Conservation (phyloP, 2,888 invertebrate species). For the Ectemnius continuus region DNA sequence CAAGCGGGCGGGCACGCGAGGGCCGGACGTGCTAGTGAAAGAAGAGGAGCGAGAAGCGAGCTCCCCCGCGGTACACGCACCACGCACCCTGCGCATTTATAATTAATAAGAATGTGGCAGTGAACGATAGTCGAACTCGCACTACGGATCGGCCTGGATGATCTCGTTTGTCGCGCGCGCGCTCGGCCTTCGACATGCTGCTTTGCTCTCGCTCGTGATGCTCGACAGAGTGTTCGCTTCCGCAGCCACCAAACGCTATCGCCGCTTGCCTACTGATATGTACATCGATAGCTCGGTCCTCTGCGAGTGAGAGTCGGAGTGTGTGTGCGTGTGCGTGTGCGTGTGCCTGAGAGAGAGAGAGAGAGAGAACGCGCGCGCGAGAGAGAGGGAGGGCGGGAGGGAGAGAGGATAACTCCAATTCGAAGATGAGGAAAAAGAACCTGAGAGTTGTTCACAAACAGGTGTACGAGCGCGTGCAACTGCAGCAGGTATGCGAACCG, state of each 20-base stretch:
- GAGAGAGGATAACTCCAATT: not conserved
- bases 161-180: conserved; percentile 51
- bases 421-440: conserved; percentile 75
- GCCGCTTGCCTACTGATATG: not conserved
- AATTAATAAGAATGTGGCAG: conserved; percentile 7
- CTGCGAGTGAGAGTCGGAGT: not conserved
- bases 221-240: conserved; percentile 50
- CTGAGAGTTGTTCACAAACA: conserved; percentile 74
- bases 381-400: not conserved
- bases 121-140: conserved; percentile 17
- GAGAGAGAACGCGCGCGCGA: not conserved
- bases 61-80: conserved; percentile 18
- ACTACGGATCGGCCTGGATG: conserved; percentile 18
- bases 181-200: not conserved
- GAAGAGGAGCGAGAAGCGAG: conserved; percentile 40
- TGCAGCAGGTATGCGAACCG: conserved; percentile 61
- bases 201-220: conserved; percentile 29
- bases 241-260: conserved; percentile 28
- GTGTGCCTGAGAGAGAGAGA: too few species aligned
- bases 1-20: not conserved
- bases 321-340: too few species aligned
- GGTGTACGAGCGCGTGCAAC: conserved; percentile 63
- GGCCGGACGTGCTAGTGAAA: conserved; percentile 7
- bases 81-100: not conserved
- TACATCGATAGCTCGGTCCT: too few species aligned